Evolutionary conservation across 2,888 invertebrate species (phyloP), one percentile per base, ranked within the genome.

Genomic region (Thumatha senex): DNA sequence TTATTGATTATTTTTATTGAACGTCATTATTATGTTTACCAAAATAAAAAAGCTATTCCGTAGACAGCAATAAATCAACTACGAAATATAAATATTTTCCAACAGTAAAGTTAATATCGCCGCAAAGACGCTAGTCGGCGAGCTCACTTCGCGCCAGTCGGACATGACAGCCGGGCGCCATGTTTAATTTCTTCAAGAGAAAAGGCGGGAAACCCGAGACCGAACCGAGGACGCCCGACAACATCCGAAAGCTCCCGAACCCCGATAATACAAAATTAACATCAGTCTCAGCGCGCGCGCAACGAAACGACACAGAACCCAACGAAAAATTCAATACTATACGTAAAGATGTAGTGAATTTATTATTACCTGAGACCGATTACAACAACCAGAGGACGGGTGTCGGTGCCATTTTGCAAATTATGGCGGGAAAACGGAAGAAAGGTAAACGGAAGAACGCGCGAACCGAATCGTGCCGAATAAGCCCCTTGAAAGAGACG

Each of bases 161-260:
- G 83, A 78, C 86, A 86, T 82, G 84, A 63, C 69, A 73, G 61
- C 66, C 58, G 71, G 45, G 61, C 68, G 78, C 80, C 72, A 91
- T 91, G 90, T 91, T 91, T 74, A 87, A 82, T 68, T 89, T 91
- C 80, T 90, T 91, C 78, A 90, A 89, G 78, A 80, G 84, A 68
- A 89, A 82, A 80, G 76, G 82, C 84, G 86, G 83, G 80, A 89
- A 89, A 79, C 80, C 76, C 82, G 85, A 86, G 59, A 61, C 66
- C 64, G 68, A 57, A 53, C 54, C 81, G 83, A 78, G 47, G 42
- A 54, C 51, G 12, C 63, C 58, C 84, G 83, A 72, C 71, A 63
- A 62, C 63, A 36, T 62, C 57, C 84, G 83, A 72, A 76, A 65
- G 57, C 59, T 61, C 48, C 74, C 86, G 84, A 82, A 46, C 63